phyloP scores from a whole-genome alignment of 2,888 invertebrate genomes.

The Netelia virgata region DNA sequence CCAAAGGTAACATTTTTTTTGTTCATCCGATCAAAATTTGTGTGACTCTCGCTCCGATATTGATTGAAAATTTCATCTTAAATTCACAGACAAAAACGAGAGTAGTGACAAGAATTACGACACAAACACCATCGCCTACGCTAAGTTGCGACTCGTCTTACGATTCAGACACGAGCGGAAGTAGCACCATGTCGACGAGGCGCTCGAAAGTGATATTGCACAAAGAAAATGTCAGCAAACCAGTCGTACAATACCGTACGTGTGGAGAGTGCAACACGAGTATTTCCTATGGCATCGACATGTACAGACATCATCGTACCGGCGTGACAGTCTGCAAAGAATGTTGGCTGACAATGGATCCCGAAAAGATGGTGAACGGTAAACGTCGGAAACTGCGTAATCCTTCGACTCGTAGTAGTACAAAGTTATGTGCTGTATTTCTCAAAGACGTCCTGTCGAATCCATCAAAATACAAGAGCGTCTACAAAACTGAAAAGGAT shows the following conservation, averaged over 20 bases:
- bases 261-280: slow-evolving; percentile 76
- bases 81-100: slow-evolving; percentile 79
- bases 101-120: slow-evolving; percentile 76
- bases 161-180: slow-evolving; percentile 73
- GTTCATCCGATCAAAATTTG: neutral
- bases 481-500: slow-evolving; percentile 73
- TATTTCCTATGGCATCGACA: slow-evolving; percentile 73
- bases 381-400: slow-evolving; percentile 55
- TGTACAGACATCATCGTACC: slow-evolving; percentile 77
- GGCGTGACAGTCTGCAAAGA: slow-evolving; percentile 79
- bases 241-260: slow-evolving; percentile 1
- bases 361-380: slow-evolving; percentile 55
- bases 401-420: slow-evolving; percentile 60
- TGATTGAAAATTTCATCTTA: slow-evolving; percentile 36
- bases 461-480: slow-evolving; percentile 63
- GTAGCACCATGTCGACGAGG: slow-evolving; percentile 15
- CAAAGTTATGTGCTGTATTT: slow-evolving; percentile 79
- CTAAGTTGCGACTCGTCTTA: slow-evolving; percentile 65
- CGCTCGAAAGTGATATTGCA: slow-evolving; percentile 18
- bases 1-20: slow-evolving; percentile 76
- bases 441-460: slow-evolving; percentile 77
- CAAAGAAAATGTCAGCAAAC: slow-evolving; percentile 9
- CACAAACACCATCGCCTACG: slow-evolving; percentile 65
- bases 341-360: slow-evolving; percentile 79
- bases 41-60: neutral